Evolutionary conservation across 2,888 invertebrate species (phyloP).

Genomic region (Lycaena phlaeas): DNA sequence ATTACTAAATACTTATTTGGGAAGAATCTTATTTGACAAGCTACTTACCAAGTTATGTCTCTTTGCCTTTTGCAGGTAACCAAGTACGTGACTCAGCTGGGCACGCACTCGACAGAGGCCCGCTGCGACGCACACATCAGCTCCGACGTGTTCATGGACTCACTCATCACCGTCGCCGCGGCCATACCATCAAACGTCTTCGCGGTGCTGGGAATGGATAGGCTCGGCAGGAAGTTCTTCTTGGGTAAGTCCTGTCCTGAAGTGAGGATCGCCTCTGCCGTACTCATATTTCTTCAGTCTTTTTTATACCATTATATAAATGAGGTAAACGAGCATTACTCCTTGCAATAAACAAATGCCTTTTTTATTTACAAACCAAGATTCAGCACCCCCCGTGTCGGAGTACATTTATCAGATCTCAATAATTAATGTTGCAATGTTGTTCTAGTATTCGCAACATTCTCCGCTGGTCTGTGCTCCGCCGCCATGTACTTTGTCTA

Average conservation of each 20-base stretch:
- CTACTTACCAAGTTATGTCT: neutral
- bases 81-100: constrained; percentile 79
- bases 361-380: too few relatives aligned
- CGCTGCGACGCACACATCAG: constrained; percentile 82
- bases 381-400: too few relatives aligned
- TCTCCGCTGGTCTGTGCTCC: constrained; percentile 87
- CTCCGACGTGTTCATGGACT: constrained; percentile 87
- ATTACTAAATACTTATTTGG: too few relatives aligned
- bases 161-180: constrained; percentile 88
- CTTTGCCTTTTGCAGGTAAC: constrained; percentile 72
- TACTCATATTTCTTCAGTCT: too few relatives aligned
- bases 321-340: too few relatives aligned
- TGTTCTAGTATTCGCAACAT: constrained; percentile 83
- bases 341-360: too few relatives aligned
- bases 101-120: constrained; percentile 72
- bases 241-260: too few relatives aligned
- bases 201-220: constrained; percentile 88
- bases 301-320: too few relatives aligned
- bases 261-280: too few relatives aligned
- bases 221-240: constrained; percentile 88
- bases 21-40: too few relatives aligned
- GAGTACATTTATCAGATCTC: too few relatives aligned
- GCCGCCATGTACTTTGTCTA: constrained; percentile 89
- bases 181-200: constrained; percentile 89
- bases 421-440: too few relatives aligned